A percentile compares a stretch with the other conserved stretches of the same genome.
Conservation (phyloP, 2,888 invertebrate species). For the Heliconius cydno region DNA sequence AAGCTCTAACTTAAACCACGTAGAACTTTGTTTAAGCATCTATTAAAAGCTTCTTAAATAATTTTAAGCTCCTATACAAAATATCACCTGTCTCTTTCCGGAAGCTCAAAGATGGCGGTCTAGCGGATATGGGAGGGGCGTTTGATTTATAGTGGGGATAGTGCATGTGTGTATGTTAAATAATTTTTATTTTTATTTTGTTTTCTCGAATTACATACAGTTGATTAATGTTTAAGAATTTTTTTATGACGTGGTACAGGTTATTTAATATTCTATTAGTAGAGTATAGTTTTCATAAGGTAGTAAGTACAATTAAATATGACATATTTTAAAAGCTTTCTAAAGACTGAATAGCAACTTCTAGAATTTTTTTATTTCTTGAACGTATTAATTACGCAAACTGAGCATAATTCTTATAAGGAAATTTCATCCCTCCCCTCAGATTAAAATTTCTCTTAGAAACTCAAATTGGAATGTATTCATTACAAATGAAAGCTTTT, state of each 20-base stretch:
- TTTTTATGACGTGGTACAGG: not conserved
- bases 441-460: too few relatives aligned
- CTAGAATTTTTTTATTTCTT: too few relatives aligned
- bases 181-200: conserved; percentile 36
- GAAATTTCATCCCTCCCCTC: too few relatives aligned
- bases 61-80: conserved; percentile 20
- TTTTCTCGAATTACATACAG: conserved; percentile 40
- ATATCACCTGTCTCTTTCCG: conserved; percentile 58
- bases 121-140: conserved; percentile 74
- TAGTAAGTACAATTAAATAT: too few relatives aligned
- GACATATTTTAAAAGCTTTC: too few relatives aligned
- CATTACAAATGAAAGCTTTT: not conserved
- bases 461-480: not conserved
- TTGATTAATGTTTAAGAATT: conserved; percentile 33
- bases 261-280: not conserved
- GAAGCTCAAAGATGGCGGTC: conserved; percentile 81
- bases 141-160: conserved; percentile 75
- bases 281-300: not conserved
- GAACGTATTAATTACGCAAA: too few relatives aligned
- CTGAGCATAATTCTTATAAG: too few relatives aligned
- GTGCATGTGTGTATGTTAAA: conserved; percentile 52
- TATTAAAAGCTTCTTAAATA: conserved; percentile 5
- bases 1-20: not conserved
- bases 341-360: too few relatives aligned
- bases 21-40: not conserved